These are phyloP conservation scores for Heteropelma amictum DNA, from an alignment of 2,888 invertebrate genomes.

Conservation along the genomic window DNA sequence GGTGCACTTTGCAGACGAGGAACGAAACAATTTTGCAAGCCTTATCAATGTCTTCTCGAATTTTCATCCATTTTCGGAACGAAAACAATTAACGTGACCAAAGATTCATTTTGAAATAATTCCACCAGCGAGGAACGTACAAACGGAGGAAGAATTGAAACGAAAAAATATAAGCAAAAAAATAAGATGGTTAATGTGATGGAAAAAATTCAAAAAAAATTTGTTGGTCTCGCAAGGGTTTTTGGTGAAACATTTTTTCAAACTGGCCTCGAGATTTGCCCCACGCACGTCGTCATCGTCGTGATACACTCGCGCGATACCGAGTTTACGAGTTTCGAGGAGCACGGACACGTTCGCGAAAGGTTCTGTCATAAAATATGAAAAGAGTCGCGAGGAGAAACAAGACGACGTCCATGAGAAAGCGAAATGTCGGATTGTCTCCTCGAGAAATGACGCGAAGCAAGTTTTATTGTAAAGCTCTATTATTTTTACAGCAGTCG, in stretches of 20 bases:
- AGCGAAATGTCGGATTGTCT: not conserved
- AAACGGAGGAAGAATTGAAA: no score
- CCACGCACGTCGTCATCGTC: slow-evolving; percentile 23
- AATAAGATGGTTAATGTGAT: no score
- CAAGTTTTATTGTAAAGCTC: no score
- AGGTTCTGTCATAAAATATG: slow-evolving; percentile 44
- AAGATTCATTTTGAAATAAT: not conserved
- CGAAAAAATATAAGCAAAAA: no score
- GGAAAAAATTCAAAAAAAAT: no score
- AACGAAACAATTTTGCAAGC: no score
- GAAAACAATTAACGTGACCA: no score
- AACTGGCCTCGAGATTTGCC: not conserved
- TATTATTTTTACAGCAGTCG: not conserved
- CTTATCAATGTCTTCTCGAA: no score
- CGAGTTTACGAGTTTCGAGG: slow-evolving; percentile 38
- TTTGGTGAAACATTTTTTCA: not conserved
- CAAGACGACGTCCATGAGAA: not conserved
- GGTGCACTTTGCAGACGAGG: not conserved
- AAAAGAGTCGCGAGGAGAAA: slow-evolving; percentile 26
- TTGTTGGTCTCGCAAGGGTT: not conserved
- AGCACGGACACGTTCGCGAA: slow-evolving; percentile 27
- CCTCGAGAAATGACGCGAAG: not conserved
- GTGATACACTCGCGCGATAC: slow-evolving; percentile 9
- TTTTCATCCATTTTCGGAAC: no score
- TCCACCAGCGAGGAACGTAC: not conserved